Evolutionary conservation across 2,888 invertebrate genomes (phyloP).

Genomic region (Embidobia sp.): DNA sequence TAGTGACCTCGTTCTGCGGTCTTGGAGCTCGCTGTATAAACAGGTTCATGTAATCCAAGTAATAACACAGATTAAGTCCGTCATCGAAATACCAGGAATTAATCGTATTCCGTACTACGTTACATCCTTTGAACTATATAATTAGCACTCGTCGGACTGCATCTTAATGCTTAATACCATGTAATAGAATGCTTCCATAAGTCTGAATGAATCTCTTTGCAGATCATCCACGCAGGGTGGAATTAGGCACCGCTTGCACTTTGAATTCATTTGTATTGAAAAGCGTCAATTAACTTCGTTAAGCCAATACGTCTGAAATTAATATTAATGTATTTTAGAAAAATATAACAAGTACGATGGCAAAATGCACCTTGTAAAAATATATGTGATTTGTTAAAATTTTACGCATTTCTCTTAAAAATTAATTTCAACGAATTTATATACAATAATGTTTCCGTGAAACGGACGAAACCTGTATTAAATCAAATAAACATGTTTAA

Average conservation of each 20-base stretch:
- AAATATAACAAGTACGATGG: too few species aligned
- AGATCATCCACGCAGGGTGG: too few species aligned
- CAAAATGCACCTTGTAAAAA: background rate
- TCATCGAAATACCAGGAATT: slow-evolving; percentile 70
- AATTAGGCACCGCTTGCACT: too few species aligned
- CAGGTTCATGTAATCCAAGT: slow-evolving; percentile 69
- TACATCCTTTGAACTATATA: slow-evolving; percentile 65
- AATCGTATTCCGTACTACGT: slow-evolving; percentile 69
- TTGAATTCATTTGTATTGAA: too few species aligned
- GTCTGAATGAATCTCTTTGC: too few species aligned
- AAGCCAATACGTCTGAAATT: too few species aligned
- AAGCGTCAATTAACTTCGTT: too few species aligned
- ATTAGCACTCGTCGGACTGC: slow-evolving; percentile 65
- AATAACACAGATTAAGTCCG: slow-evolving; percentile 73
- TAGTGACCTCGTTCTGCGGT: slow-evolving; percentile 56
- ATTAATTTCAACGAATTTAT: too few species aligned
- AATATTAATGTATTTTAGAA: too few species aligned
- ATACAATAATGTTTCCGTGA: too few species aligned
- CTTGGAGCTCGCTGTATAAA: slow-evolving; percentile 40
- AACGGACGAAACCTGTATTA: too few species aligned
- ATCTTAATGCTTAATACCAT: slow-evolving; percentile 34
- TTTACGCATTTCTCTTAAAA: background rate
- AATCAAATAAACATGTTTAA: too few species aligned
- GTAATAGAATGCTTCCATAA: background rate
- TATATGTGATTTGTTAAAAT: background rate